Base-by-base conservation (phyloP, 2,888 invertebrate genomes). In the Epiblema foenella region DNA sequence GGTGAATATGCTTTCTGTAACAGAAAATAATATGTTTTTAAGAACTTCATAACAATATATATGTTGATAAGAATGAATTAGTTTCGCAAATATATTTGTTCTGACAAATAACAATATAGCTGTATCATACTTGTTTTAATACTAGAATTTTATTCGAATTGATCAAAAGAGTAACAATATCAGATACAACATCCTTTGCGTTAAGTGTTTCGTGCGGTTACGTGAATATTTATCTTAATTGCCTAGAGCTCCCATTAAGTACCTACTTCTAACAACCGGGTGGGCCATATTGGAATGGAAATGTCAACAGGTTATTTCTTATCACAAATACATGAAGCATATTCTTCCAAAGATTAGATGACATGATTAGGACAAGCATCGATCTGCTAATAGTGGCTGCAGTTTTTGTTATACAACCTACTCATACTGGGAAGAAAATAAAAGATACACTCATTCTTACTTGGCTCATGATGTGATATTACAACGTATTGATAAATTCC, bases 231-330 rank as follows among this genome's bases (percentile, higher is more conserved):
- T 67, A 67, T 71, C 70, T 71, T 71, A 71, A 62, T 62, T 67
- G 60, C 66, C 18, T 56, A 71, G 60, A 62, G 56, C 39, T 67
- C 37, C 73, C 77, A 76, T 65, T 74, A 78, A 77, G 75, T 79
- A 81, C 24, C 24, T 24, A 24, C 76, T 75, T 81, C 65, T 79
- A 81, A 76, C 78, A 80, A 82, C 82, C 80, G 81, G 79, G 84
- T 78, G 85, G 85, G 90, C 91, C 91, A 90, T 91, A 87, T 90
- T 91, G 90, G 85, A 89, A 87, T 90, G 89, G 84, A 89, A 86
- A 84, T 83, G 79, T 83, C 81, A 86, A 84, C 79, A 85, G 82
- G 83, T 81, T 84, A 83, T 73, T 63, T 73, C 72, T 72, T 74
- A 74, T 73, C 60, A 63, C 18, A 57, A 74, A 74, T 70, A 66